Evolutionary conservation across 1,140 invertebrate species (phyloP), one percentile per base, ranked within the genome.

Genomic region (Cotesia chilonis): DNA sequence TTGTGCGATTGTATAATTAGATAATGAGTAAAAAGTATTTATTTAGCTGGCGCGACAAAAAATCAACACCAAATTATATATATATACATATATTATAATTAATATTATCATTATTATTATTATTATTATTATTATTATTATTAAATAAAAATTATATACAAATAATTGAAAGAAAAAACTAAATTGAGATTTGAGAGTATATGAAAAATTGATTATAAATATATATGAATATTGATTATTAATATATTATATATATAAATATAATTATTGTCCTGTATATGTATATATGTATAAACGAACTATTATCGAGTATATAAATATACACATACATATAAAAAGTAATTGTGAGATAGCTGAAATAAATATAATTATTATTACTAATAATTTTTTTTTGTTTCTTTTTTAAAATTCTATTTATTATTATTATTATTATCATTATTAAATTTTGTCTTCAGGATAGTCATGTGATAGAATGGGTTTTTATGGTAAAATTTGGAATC

Each of bases 271-370:
- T 59, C 9, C 54, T 71, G 68, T 74, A 74, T 74, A 71, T 70
- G 65, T 68, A 70, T 73, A 73, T 73, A 73, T 69, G 67, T 70
- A 66, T 70, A 66, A 65, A 74, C 37, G 20, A 64, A 74, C 35
- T 38, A 37, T 52, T 41, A 28, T 17, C 12, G 38, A 70, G 47
- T 73, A 68, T 60, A 64, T 77, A 73, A 59, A 82, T 78, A 81
- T 78, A 80, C 76, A 76, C 79, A 78, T 78, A 76, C 77, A 80
- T 77, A 81, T 77, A 76, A 79, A 77, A 76, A 75, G 78, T 79
- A 75, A 72, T 77, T 80, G 73, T 78, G 75, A 82, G 68, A 83
- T 82, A 82, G 80, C 79, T 79, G 77, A 83, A 82, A 79, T 68
- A 70, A 73, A 82, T 74, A 72, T 76, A 73, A 77, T 76, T 79